These are phyloP conservation scores for Puma concolor DNA, from an alignment of 2,113 vertebrate species.

Conservation along the genomic window DNA sequence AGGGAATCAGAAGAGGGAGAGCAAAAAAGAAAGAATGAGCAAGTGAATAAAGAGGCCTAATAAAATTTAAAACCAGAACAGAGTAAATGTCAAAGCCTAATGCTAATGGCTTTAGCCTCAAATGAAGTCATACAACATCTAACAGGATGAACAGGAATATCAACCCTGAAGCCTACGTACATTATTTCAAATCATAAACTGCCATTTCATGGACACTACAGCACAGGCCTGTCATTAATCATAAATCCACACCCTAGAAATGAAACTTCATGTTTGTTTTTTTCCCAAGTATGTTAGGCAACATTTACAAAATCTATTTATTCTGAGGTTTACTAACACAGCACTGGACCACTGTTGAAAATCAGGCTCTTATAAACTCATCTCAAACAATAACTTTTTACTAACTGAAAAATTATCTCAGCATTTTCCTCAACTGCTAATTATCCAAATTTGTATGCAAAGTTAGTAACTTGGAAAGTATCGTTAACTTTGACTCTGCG, in stretches of 20 bases:
- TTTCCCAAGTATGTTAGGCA: background rate
- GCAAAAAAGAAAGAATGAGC: background rate
- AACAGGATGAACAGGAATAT: background rate
- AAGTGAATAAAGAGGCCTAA: background rate
- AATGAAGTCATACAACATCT: background rate
- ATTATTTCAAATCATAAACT: background rate
- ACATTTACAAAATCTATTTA: background rate
- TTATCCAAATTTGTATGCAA: background rate
- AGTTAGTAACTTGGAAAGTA: background rate
- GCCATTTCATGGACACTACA: background rate
- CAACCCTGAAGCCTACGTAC: background rate
- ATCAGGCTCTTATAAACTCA: background rate
- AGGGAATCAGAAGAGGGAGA: background rate
- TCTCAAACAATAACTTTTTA: background rate
- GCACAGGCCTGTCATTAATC: background rate
- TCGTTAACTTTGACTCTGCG: background rate
- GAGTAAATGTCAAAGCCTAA: background rate
- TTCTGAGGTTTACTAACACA: background rate
- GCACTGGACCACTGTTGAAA: background rate
- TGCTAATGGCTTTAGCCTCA: background rate
- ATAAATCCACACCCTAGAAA: background rate
- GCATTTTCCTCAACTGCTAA: background rate
- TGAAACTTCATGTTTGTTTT: background rate
- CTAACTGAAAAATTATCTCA: background rate
- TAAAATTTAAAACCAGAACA: background rate